Conservation (phyloP, 23 tunicate species). For the Corella eumyota region DNA sequence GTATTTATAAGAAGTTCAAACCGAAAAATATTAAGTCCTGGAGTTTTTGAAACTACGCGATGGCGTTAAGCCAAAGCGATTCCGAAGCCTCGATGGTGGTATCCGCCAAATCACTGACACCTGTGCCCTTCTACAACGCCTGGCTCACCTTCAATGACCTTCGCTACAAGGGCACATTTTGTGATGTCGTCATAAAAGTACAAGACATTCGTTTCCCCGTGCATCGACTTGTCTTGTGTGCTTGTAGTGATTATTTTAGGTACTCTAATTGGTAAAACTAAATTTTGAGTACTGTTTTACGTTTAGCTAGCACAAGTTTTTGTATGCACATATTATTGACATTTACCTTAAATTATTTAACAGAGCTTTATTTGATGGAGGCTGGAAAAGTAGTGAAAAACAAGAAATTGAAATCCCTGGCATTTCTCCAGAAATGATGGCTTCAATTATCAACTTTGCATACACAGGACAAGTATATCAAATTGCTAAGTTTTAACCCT, state of each 20-base stretch:
- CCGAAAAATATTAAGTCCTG: too few relatives aligned
- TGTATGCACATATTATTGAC: too few relatives aligned
- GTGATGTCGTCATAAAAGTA: conserved; percentile 79
- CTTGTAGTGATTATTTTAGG: conserved; percentile 95
- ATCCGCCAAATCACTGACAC: conserved; percentile 1
- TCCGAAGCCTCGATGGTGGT: conserved; percentile 50
- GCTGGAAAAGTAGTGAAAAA: conserved; percentile 76
- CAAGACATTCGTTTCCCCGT: conserved; percentile 73
- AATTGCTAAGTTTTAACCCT: too few relatives aligned
- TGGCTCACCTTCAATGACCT: conserved; percentile 77
- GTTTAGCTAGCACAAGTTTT: neutral
- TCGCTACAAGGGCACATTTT: conserved; percentile 64
- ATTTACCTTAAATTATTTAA: too few relatives aligned
- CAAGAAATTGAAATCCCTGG: conserved; percentile 90
- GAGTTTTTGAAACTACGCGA: too few relatives aligned
- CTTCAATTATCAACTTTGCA: conserved; percentile 63
- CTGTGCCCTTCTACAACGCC: conserved; percentile 37
- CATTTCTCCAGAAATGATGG: conserved; percentile 68
- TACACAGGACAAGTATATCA: conserved; percentile 71
- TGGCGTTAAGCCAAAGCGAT: conserved; percentile 42
- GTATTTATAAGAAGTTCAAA: too few relatives aligned
- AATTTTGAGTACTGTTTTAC: neutral
- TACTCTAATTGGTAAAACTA: too few relatives aligned
- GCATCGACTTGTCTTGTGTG: conserved; percentile 78
- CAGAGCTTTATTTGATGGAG: conserved; percentile 89